phyloP scores from a whole-genome alignment of 1,140 invertebrate species.

The Arctopsyche grandis region DNA sequence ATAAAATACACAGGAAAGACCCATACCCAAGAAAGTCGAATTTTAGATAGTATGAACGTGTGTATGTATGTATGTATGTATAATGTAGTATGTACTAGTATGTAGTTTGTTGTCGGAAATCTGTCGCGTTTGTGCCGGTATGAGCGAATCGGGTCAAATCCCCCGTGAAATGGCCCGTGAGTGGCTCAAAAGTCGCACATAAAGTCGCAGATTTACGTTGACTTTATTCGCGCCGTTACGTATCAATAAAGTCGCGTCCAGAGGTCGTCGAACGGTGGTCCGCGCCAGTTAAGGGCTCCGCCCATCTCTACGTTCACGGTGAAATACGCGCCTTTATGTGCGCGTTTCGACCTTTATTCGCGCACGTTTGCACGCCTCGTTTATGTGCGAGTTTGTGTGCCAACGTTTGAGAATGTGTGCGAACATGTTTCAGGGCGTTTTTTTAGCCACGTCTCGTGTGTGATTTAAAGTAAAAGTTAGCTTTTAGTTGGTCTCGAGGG shows the following conservation, averaged over 20 bases:
- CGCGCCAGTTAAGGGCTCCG: neutral
- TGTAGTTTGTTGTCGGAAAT: neutral
- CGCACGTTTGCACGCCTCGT: neutral
- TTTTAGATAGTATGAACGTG: no score
- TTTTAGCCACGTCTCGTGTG: no score
- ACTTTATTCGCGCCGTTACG: slow-evolving; percentile 15
- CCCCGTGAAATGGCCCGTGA: slow-evolving; percentile 9
- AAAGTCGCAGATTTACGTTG: slow-evolving; percentile 26
- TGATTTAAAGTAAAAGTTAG: no score
- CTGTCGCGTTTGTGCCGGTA: neutral
- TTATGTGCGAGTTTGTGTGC: no score
- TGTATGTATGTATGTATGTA: no score
- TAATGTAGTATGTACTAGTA: no score
- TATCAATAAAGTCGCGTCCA: slow-evolving; percentile 28
- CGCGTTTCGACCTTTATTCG: slow-evolving; percentile 5
- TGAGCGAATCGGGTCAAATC: slow-evolving; percentile 2
- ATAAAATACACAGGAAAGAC: no score
- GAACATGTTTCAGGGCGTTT: no score
- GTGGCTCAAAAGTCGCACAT: neutral
- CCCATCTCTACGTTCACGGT: no score
- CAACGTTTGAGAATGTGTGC: no score
- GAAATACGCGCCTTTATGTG: neutral
- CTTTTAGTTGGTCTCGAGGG: no score
- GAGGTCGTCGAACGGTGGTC: neutral
- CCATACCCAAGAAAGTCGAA: no score